Conservation (phyloP, 2,797 vertebrate species). For the Synaphobranchus kaupii region DNA sequence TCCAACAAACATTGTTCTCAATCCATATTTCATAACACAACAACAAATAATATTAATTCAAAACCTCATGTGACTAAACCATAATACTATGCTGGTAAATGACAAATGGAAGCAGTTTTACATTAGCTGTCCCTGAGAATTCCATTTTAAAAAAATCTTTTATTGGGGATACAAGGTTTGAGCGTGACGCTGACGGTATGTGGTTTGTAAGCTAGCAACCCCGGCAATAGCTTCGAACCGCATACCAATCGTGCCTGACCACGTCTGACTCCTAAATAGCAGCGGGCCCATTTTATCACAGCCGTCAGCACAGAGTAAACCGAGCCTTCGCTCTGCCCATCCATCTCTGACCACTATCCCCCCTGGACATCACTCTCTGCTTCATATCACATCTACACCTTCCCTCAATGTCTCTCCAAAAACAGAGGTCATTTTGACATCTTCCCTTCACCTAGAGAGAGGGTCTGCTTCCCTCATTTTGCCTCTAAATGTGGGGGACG, state of each 20-base stretch:
- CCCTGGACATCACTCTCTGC: neutral
- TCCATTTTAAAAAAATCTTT: too few species aligned
- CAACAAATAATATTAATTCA: neutral
- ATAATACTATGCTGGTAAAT: neutral
- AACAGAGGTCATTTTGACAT: conserved; percentile 22
- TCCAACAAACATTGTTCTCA: too few species aligned
- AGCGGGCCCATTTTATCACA: neutral
- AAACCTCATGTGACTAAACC: neutral
- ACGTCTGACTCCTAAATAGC: neutral
- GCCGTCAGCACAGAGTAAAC: neutral
- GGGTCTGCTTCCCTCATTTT: conserved; percentile 17
- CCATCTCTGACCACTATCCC: conserved; percentile 43
- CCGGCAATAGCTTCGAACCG: neutral
- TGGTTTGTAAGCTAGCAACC: too few species aligned
- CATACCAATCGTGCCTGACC: neutral
- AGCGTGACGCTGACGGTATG: neutral
- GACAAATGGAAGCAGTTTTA: too few species aligned
- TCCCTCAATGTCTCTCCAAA: neutral
- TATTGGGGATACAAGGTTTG: neutral
- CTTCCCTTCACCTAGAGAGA: conserved; percentile 47
- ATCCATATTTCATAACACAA: neutral
- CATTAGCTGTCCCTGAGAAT: too few species aligned
- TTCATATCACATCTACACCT: neutral
- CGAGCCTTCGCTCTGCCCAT: neutral
- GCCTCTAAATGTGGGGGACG: conserved; percentile 25